These are phyloP conservation scores for Drosophila jambulina DNA, from an alignment of 1,140 invertebrate species.

Conservation along the genomic window DNA sequence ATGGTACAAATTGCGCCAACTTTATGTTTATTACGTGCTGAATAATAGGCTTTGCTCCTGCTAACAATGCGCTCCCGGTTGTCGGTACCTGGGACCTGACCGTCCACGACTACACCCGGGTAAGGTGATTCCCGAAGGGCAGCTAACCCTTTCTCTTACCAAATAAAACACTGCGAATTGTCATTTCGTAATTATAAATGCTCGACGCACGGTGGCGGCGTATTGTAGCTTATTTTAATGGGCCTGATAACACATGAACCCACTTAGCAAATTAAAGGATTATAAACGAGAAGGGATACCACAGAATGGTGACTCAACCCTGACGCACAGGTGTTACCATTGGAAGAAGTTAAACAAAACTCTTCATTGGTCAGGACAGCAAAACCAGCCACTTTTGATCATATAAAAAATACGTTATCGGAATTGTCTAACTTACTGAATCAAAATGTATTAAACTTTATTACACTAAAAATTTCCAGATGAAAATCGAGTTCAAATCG, in stretches of 20 bases:
- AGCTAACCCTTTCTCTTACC: background rate
- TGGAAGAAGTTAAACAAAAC: background rate
- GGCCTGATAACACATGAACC: constrained; percentile 56
- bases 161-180: background rate
- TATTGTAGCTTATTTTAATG: constrained; percentile 59
- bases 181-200: constrained; percentile 17
- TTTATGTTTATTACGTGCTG: constrained; percentile 80
- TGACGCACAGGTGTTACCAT: background rate
- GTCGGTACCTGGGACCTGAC: background rate
- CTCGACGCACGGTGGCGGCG: constrained; percentile 13
- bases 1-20: constrained; percentile 73
- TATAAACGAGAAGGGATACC: constrained; percentile 39
- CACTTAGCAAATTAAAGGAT: constrained; percentile 62
- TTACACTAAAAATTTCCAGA: too few relatives aligned
- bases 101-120: too few relatives aligned
- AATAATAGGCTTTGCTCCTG: constrained; percentile 65
- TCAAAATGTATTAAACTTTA: too few relatives aligned
- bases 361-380: background rate
- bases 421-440: too few relatives aligned
- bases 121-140: background rate
- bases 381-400: background rate
- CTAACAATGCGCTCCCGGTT: background rate
- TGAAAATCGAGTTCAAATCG: too few relatives aligned
- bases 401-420: background rate
- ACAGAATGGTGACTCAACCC: background rate